Evolutionary conservation across 1,140 invertebrate species (phyloP).

Genomic region (Ostrea denselamellosa): DNA sequence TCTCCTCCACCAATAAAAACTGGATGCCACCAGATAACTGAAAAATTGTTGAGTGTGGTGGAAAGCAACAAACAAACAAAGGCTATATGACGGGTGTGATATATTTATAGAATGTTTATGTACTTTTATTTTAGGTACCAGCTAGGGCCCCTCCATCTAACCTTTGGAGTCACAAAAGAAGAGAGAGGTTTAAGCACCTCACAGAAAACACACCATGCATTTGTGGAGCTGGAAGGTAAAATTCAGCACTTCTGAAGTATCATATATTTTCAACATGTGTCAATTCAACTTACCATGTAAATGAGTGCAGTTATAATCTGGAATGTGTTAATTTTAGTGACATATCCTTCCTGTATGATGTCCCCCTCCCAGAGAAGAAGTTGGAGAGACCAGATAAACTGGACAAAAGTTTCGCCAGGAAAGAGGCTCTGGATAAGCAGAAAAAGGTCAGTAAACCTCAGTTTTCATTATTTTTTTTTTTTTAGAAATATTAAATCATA

Average conservation of each 20-base stretch:
- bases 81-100: not conserved
- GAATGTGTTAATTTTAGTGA: conserved; percentile 42
- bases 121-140: conserved; percentile 59
- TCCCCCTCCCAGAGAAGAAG: conserved; percentile 66
- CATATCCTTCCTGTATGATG: conserved; percentile 79
- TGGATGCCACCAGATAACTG: too few relatives aligned
- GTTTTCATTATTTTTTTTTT: not conserved
- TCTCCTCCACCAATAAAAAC: too few relatives aligned
- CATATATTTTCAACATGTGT: too few relatives aligned
- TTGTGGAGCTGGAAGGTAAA: conserved; percentile 78
- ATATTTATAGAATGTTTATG: not conserved
- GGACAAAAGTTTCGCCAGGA: conserved; percentile 72
- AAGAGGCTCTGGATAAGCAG: conserved; percentile 62
- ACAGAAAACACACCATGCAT: conserved; percentile 76
- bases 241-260: not conserved
- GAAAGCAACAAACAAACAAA: too few relatives aligned
- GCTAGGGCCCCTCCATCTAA: conserved; percentile 72
- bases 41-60: too few relatives aligned
- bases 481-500: not conserved
- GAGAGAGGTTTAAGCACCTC: conserved; percentile 77
- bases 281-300: too few relatives aligned
- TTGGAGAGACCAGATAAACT: conserved; percentile 67
- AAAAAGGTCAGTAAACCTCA: conserved; percentile 59
- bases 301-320: too few relatives aligned
- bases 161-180: conserved; percentile 76